Percentiles rank a stretch among this genome's conserved stretches.
Conservation (phyloP, 2,888 invertebrate species). For the Euclidia mi region DNA sequence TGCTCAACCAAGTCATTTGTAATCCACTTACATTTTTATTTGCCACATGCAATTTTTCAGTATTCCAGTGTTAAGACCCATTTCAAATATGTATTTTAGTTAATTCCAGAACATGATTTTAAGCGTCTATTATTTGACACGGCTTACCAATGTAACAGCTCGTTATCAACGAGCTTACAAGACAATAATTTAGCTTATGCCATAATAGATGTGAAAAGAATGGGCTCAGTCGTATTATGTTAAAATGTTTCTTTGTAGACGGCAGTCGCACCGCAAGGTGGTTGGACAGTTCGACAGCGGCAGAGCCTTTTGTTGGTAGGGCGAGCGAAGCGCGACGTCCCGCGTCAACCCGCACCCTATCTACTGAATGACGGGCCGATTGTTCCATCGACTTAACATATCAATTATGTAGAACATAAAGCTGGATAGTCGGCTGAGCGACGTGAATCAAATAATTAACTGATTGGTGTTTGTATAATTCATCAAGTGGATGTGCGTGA, state of each 20-base stretch:
- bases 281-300: conserved; percentile 64
- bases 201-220: conserved; percentile 71
- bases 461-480: conserved; percentile 89
- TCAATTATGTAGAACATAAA: conserved; percentile 89
- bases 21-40: conserved; percentile 1
- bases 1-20: conserved; percentile 36
- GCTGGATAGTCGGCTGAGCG: conserved; percentile 85
- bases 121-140: conserved; percentile 46
- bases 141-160: conserved; percentile 57
- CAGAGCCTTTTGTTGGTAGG: conserved; percentile 49
- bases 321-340: conserved; percentile 42
- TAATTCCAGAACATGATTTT: conserved; percentile 25
- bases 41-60: conserved; percentile 7
- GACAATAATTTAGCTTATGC: conserved; percentile 72
- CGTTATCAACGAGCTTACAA: conserved; percentile 71
- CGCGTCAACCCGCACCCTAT: conserved; percentile 59
- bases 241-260: conserved; percentile 79
- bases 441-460: conserved; percentile 90
- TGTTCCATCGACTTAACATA: conserved; percentile 88
- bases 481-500: conserved; percentile 79
- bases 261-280: conserved; percentile 57
- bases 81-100: background rate
- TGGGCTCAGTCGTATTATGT: conserved; percentile 79
- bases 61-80: too few species aligned
- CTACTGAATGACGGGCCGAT: conserved; percentile 77